These are phyloP conservation scores for Drosophila emarginata DNA, from an alignment of 2,888 invertebrate species.

Conservation along the genomic window DNA sequence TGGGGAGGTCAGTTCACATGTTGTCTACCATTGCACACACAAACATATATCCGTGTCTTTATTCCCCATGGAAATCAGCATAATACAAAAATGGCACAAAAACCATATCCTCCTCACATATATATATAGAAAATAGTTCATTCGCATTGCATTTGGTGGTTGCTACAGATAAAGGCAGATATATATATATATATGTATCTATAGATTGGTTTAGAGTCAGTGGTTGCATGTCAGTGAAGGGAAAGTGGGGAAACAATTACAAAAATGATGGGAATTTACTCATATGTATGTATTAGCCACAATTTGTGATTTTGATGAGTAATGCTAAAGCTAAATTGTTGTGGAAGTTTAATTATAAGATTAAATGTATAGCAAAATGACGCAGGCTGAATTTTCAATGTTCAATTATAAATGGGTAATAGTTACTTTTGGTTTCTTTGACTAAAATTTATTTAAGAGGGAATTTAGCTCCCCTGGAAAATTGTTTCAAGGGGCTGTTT, in stretches of 20 bases:
- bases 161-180: constrained; percentile 19
- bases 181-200: not conserved
- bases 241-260: not conserved
- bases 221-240: not conserved
- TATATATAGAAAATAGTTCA: constrained; percentile 17
- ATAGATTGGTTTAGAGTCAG: constrained; percentile 1
- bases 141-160: constrained; percentile 49
- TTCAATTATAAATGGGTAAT: too few species aligned
- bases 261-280: not conserved
- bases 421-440: too few species aligned
- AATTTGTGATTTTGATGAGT: constrained; percentile 1
- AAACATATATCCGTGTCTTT: constrained; percentile 49
- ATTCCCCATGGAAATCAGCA: constrained; percentile 79
- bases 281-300: not conserved
- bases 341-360: not conserved
- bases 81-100: constrained; percentile 64
- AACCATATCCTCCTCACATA: constrained; percentile 38
- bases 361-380: not conserved
- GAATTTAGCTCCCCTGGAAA: too few species aligned
- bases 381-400: too few species aligned
- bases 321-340: not conserved
- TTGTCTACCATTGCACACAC: constrained; percentile 20
- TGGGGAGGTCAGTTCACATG: constrained; percentile 37
- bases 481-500: too few species aligned
- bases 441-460: too few species aligned